phyloP scores from a whole-genome alignment of 2,113 vertebrate genomes.

The Martes martes region DNA sequence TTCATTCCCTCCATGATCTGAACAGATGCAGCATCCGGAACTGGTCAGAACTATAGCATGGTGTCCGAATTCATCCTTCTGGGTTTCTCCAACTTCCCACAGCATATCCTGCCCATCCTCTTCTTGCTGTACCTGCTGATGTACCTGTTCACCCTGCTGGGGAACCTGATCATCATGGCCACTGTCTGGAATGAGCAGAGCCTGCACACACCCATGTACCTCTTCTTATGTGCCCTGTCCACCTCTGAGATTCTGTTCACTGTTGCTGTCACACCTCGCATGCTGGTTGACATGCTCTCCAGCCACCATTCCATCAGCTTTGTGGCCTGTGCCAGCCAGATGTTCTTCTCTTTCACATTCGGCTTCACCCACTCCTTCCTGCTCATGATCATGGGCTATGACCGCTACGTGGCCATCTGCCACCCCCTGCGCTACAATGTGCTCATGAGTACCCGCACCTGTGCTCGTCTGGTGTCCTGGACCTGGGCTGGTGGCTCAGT shows the following conservation, averaged over 20 bases:
- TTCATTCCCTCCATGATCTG: not conserved
- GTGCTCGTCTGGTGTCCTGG: not conserved
- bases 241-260: not conserved
- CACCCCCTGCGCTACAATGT: not conserved
- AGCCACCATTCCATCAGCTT: too few species aligned
- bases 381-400: not conserved
- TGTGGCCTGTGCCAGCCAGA: too few species aligned
- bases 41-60: not conserved
- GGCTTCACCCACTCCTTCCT: not conserved
- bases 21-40: not conserved
- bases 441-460: not conserved
- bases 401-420: not conserved
- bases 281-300: too few species aligned
- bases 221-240: conserved; percentile 29
- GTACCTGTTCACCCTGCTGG: conserved; percentile 45
- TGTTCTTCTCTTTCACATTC: too few species aligned
- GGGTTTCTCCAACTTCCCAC: conserved; percentile 42
- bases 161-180: conserved; percentile 48
- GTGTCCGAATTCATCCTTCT: not conserved
- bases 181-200: not conserved
- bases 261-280: too few species aligned
- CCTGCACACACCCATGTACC: conserved; percentile 51
- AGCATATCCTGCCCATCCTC: not conserved
- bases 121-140: conserved; percentile 43
- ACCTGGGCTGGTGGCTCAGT: conserved; percentile 38